Base-by-base conservation (phyloP, 1,140 invertebrate species). In the Ephestia elutella region DNA sequence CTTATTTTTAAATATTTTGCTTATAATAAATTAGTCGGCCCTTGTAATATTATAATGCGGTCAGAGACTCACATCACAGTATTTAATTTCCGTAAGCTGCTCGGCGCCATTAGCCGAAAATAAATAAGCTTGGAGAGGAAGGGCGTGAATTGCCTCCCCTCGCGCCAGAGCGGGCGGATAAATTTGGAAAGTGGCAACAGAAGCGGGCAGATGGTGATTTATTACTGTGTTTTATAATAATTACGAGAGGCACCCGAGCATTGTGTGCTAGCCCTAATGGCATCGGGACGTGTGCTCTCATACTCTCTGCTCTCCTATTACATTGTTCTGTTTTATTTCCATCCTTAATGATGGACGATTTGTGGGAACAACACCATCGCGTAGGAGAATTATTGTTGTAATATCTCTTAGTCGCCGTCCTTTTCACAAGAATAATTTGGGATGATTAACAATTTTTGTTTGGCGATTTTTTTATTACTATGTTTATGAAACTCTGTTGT, bases 161-260 rank as follows among this genome's bases (percentile, higher is more conserved):
- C 44, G 30, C 54, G 30, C 54, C 66, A 28, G 8, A 66, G 51
- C 59, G 68, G 54, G 60, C 68, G 71, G 75, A 80, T 83, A 80
- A 77, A 80, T 85, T 87, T 75, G 74, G 75, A 76, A 78, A 74
- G 74, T 75, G 71, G 73, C 73, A 78, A 79, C 78, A 80, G 75
- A 69, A 75, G 74, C 70, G 72, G 69, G 71, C 79, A 84, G 75
- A 80, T 84, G 81, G 75, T 82, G 82, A 86, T 86, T 84, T 86
- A 87, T 85, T 80, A 80, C 84, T 57, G 69, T 75, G 73, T 84
- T 85, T 85, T 82, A 81, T 82, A 78, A 82, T 85, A 83, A 87
- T 84, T 79, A 82, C 70, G 71, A 62, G 70, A 63, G 65, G 56
- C 59, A 56, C 63, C 63, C 59, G 55, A 71, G 67, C 71, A 73